Evolutionary conservation across 1,140 invertebrate genomes (phyloP), one percentile per base, ranked within the genome.

Genomic region (Protaetia brevitarsis): DNA sequence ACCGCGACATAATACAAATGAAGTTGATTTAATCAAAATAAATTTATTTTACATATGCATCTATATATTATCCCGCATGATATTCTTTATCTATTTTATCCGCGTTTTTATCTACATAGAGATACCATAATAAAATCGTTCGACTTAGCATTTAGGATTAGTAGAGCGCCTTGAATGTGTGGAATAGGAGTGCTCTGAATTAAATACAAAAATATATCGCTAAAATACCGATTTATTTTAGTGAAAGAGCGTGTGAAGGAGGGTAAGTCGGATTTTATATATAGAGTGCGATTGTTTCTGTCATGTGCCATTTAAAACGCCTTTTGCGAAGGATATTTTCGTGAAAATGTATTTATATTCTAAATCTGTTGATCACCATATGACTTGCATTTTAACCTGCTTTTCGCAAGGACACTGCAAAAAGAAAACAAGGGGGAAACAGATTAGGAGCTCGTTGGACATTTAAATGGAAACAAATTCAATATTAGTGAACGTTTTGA

Each of bases 401-500:
- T 45, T 45, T 45, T 1, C 23, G 41, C 41, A 45, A 45, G 41
- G 41, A 45, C 41, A 45, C 7, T 13, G 8, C 41, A 16, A 45
- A 45, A 45, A 16, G n/a, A n/a, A 45, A 11, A 11, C 30, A 11
- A 31, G 13, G 13, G 13, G 23, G 23, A 10, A 45, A 13, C 4
- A 8, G 16, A 45, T 45, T 21, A 21, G 13, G 3, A 45, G 23
- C 13, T 45, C 16, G 16, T 21, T 13, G 13, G 13, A 4, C 37
- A 45, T 45, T 45, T 45, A 45, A 45, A 45, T 45, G 41, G 41
- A 45, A n/a, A n/a, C n/a, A n/a, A n/a, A n/a, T n/a, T n/a, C n/a
- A n/a, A n/a, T n/a, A n/a, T n/a, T n/a, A n/a, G n/a, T n/a, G n/a
- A n/a, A n/a, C n/a, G n/a, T n/a, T 19, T 19, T 45, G n/a, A 45